A percentile compares a stretch with the other conserved stretches of the same genome.
Evolutionary conservation across 37 sponge, comb jelly and placozoan species (phyloP).

Genomic region (Chondrosia reniformis): DNA sequence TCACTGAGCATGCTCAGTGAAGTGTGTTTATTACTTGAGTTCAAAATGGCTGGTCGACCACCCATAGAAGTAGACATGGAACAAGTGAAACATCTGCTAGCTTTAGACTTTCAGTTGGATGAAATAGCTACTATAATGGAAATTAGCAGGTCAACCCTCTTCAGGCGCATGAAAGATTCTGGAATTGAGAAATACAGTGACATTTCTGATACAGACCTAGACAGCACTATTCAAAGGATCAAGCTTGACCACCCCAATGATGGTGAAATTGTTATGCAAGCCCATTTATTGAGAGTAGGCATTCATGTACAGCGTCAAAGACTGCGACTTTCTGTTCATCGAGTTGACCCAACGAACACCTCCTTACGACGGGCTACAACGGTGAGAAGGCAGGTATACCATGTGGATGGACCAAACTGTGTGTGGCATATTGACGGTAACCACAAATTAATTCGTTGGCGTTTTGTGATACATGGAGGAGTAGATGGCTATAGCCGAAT

Average conservation of each 20-base stretch:
- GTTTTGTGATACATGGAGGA: slow-evolving; percentile 16
- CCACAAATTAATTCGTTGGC: slow-evolving; percentile 1
- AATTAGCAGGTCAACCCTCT: slow-evolving; percentile 16
- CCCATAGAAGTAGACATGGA: background rate
- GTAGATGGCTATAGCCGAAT: slow-evolving; percentile 15
- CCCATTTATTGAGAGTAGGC: slow-evolving; percentile 16
- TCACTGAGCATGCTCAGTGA: slow-evolving; percentile 17
- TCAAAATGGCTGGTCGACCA: slow-evolving; percentile 15
- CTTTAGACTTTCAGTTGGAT: slow-evolving; percentile 4
- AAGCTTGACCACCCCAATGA: slow-evolving; percentile 13
- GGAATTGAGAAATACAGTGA: slow-evolving; percentile 17
- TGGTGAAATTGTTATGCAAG: slow-evolving; percentile 13
- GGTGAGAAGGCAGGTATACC: slow-evolving; percentile 30
- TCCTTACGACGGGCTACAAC: slow-evolving; percentile 15
- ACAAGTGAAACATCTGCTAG: slow-evolving; percentile 12
- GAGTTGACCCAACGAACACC: slow-evolving; percentile 34
- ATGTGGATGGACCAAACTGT: slow-evolving; percentile 35
- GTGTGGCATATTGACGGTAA: slow-evolving; percentile 13
- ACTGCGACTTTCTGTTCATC: slow-evolving; percentile 17
- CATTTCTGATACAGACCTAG: slow-evolving; percentile 8
- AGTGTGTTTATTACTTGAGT: background rate
- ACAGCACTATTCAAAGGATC: background rate
- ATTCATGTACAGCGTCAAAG: slow-evolving; percentile 23
- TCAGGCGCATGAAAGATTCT: background rate
- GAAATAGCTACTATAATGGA: slow-evolving; percentile 1